Conservation (phyloP, 2,888 invertebrate genomes). For the Chrysolina oricalcia region DNA sequence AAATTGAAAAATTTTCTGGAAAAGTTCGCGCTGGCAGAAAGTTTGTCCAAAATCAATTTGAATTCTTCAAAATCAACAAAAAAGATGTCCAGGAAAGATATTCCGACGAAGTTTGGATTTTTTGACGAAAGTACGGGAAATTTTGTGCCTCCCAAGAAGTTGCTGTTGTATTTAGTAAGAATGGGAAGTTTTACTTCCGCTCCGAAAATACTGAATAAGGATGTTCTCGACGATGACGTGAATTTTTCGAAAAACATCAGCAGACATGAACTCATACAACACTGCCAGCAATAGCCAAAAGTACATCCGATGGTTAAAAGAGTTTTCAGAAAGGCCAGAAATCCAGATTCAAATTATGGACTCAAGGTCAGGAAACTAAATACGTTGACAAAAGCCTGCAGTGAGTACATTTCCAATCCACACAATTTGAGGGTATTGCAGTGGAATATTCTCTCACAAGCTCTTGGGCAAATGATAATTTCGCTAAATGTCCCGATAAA, state of each 20-base stretch:
- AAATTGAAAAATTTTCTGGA: slow-evolving; percentile 64
- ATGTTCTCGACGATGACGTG: slow-evolving; percentile 77
- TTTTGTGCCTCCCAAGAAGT: slow-evolving; percentile 77
- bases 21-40: slow-evolving; percentile 75
- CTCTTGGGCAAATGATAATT: slow-evolving; percentile 82
- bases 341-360: slow-evolving; percentile 57
- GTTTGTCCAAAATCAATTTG: slow-evolving; percentile 75
- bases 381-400: slow-evolving; percentile 73
- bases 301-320: slow-evolving; percentile 71
- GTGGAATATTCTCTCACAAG: slow-evolving; percentile 85
- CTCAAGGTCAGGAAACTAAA: slow-evolving; percentile 71
- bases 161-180: slow-evolving; percentile 79
- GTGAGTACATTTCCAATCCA: slow-evolving; percentile 71
- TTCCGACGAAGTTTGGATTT: slow-evolving; percentile 73
- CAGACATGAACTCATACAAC: slow-evolving; percentile 73
- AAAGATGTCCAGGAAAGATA: slow-evolving; percentile 74
- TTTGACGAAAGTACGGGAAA: slow-evolving; percentile 67
- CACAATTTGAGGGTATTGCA: slow-evolving; percentile 77
- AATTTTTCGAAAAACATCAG: slow-evolving; percentile 72
- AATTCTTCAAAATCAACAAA: slow-evolving; percentile 74
- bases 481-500: slow-evolving; percentile 80
- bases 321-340: slow-evolving; percentile 62
- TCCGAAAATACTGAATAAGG: slow-evolving; percentile 78
- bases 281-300: slow-evolving; percentile 73
- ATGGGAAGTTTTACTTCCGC: slow-evolving; percentile 84